A percentile compares a stretch with the other conserved stretches of the same genome.
Evolutionary conservation across 2,888 invertebrate genomes (phyloP).

Genomic region (Invenusta paracnida): DNA sequence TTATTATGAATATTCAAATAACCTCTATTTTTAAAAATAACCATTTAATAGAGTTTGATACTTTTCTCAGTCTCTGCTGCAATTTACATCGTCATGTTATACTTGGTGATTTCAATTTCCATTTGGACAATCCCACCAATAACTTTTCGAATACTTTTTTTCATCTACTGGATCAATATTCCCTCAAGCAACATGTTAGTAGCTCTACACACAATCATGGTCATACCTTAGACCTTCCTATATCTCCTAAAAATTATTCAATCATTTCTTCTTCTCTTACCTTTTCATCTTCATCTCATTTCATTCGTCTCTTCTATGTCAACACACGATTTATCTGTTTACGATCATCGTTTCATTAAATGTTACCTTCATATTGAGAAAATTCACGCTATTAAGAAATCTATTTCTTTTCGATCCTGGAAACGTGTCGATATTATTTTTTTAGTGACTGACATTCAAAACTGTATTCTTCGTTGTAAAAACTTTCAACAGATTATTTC

Average conservation of each 20-base stretch:
- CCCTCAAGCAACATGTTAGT: neutral
- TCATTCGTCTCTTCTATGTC: too few relatives aligned
- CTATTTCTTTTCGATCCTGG: neutral
- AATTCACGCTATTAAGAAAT: neutral
- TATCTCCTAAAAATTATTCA: neutral
- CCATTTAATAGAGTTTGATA: neutral
- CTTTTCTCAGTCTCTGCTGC: neutral
- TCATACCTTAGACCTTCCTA: neutral
- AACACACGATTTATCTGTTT: constrained; percentile 17
- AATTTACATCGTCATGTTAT: too few relatives aligned
- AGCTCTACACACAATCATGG: neutral
- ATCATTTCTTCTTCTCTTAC: neutral
- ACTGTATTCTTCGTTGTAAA: neutral
- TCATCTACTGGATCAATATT: neutral
- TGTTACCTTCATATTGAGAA: neutral
- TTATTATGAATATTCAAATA: too few relatives aligned
- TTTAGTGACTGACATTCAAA: too few relatives aligned
- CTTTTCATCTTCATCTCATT: too few relatives aligned
- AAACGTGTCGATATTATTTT: too few relatives aligned
- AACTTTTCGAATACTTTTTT: neutral
- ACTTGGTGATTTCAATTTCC: constrained; percentile 3
- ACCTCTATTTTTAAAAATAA: too few relatives aligned
- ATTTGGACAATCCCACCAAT: constrained; percentile 19
- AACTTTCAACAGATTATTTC: neutral
- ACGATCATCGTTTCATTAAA: neutral